phyloP scores from a whole-genome alignment of 2,797 vertebrate genomes.

The Taenioides sp. region DNA sequence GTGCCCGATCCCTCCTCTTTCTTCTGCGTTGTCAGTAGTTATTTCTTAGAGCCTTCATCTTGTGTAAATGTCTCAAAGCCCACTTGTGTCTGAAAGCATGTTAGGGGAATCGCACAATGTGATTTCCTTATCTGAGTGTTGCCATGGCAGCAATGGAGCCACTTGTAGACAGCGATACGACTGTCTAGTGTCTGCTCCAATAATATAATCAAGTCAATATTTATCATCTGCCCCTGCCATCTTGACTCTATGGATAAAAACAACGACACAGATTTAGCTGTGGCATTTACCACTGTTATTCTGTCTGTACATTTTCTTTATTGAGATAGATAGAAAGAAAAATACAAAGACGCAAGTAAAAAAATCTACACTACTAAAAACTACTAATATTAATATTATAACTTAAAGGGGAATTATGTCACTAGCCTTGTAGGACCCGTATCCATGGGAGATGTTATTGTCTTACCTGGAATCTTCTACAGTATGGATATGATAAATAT shows the following conservation, averaged over 20 bases:
- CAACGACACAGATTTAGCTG: too few species aligned
- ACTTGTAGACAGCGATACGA: neutral
- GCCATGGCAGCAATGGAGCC: conserved; percentile 7
- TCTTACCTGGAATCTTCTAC: too few species aligned
- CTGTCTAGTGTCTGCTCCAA: neutral
- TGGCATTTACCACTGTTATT: too few species aligned
- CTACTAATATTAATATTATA: too few species aligned
- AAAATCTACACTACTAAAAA: too few species aligned
- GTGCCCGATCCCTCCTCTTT: neutral
- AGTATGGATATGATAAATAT: too few species aligned
- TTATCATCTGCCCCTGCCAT: conserved; percentile 12
- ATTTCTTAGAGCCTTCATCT: neutral
- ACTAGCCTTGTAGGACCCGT: too few species aligned
- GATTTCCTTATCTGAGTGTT: conserved; percentile 7
- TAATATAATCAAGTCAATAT: conserved; percentile 7
- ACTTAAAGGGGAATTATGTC: too few species aligned
- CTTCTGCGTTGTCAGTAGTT: neutral
- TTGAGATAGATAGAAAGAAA: too few species aligned
- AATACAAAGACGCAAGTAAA: too few species aligned
- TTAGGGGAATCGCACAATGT: neutral
- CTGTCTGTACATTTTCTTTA: too few species aligned
- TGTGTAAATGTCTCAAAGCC: neutral
- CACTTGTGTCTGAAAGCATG: conserved; percentile 5
- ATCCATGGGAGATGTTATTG: too few species aligned
- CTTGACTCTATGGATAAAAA: conserved; percentile 4